These are phyloP conservation scores for Trematocara variabile DNA, from an alignment of 2,113 vertebrate species.

Conservation along the genomic window DNA sequence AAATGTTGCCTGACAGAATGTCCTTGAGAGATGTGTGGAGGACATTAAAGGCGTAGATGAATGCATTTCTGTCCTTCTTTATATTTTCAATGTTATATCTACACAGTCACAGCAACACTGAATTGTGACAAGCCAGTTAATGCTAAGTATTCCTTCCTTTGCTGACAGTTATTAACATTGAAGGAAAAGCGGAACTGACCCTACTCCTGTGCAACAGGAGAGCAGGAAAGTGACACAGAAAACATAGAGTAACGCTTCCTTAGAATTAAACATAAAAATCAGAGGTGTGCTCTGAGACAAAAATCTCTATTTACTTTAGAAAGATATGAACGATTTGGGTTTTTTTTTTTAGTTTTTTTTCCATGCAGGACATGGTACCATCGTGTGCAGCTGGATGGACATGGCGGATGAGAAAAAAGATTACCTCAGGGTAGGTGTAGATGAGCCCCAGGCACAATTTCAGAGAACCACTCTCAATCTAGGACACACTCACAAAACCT, in stretches of 20 bases:
- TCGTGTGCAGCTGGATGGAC: neutral
- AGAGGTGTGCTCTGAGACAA: neutral
- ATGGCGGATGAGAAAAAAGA: neutral
- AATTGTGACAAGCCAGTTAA: slow-evolving; percentile 14
- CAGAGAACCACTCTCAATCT: slow-evolving; percentile 40
- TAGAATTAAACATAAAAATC: neutral
- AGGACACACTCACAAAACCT: slow-evolving; percentile 20
- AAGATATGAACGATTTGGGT: neutral
- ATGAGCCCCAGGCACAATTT: slow-evolving; percentile 35
- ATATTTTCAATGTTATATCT: slow-evolving; percentile 17
- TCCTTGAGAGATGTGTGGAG: neutral
- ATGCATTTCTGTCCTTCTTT: neutral
- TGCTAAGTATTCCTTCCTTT: slow-evolving; percentile 9
- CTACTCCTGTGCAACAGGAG: neutral
- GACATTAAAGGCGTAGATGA: neutral
- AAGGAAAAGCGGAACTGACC: neutral
- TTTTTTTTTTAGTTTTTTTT: fast-evolving
- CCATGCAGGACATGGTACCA: neutral
- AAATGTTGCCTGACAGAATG: neutral
- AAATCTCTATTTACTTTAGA: neutral
- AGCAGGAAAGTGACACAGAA: neutral
- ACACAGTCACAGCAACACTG: slow-evolving; percentile 21
- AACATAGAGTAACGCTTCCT: neutral
- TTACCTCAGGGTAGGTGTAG: slow-evolving; percentile 17
- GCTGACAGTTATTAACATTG: slow-evolving; percentile 20